phyloP scores from a whole-genome alignment of 1,140 invertebrate species.

The Holcopasites calliopsidis region DNA sequence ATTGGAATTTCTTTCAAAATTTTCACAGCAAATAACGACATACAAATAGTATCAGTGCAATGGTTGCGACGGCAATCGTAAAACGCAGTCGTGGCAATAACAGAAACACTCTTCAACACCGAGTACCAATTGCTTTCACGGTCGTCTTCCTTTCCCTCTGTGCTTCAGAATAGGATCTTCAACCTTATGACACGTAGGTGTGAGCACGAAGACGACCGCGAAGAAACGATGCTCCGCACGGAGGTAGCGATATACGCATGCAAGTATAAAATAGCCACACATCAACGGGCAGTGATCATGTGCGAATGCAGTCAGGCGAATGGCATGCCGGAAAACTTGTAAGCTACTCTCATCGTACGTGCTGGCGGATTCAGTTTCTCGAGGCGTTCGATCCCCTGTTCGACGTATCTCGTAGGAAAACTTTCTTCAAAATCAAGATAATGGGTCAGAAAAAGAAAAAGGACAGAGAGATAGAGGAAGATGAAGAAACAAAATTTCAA shows the following conservation, averaged over 20 bases:
- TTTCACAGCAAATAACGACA: no score
- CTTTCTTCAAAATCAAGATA: constrained; percentile 22
- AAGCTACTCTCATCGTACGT: constrained; percentile 39
- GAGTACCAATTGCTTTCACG: neutral
- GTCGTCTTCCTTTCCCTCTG: no score
- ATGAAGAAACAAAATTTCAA: constrained; percentile 51
- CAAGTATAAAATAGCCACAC: constrained; percentile 62
- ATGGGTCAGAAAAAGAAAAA: constrained; percentile 45
- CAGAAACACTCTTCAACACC: neutral
- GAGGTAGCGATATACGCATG: constrained; percentile 51
- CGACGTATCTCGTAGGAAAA: neutral
- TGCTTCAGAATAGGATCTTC: neutral
- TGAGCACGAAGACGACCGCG: neutral
- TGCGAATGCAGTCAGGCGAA: constrained; percentile 63
- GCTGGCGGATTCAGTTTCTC: constrained; percentile 16
- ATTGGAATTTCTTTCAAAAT: no score
- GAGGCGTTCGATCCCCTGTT: constrained; percentile 18
- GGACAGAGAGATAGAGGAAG: constrained; percentile 37
- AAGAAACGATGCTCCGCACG: neutral
- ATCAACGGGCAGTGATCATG: constrained; percentile 67
- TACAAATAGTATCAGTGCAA: neutral
- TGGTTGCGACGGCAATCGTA: neutral
- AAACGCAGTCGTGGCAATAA: constrained; percentile 50
- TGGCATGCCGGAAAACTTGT: constrained; percentile 64
- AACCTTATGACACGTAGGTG: no score